phyloP scores from a whole-genome alignment of 2,797 vertebrate species.

The Lycodopsis pacificus region DNA sequence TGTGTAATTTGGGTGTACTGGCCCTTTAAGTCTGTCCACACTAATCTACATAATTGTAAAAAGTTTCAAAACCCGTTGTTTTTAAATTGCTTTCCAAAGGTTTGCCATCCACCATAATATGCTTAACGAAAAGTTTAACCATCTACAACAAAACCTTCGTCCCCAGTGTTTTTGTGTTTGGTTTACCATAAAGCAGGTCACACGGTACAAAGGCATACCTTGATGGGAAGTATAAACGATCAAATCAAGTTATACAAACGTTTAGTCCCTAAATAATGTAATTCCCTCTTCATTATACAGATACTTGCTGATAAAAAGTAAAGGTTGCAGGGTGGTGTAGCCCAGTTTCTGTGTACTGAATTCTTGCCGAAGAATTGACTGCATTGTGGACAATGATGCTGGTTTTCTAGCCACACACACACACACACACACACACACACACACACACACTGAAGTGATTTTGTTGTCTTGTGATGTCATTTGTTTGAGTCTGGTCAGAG shows the following conservation, averaged over 20 bases:
- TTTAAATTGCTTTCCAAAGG: neutral
- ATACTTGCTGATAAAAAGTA: no score
- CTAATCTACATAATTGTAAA: neutral
- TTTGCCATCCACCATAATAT: neutral
- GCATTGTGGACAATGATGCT: constrained; percentile 56
- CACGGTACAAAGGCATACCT: no score
- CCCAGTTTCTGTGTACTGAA: neutral
- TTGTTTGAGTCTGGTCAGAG: constrained; percentile 31
- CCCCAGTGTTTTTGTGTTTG: neutral
- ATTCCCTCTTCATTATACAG: neutral
- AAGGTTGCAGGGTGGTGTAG: no score
- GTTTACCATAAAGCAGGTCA: no score
- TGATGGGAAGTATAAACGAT: neutral
- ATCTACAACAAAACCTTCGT: neutral
- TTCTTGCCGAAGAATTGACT: constrained; percentile 19
- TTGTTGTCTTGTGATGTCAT: constrained; percentile 25
- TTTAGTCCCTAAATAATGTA: no score
- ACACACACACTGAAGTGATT: constrained; percentile 10
- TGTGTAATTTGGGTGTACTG: neutral
- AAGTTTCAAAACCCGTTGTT: neutral
- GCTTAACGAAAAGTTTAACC: neutral
- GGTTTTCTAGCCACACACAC: constrained; percentile 11
- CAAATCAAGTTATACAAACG: neutral
- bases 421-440: constrained; percentile 9
- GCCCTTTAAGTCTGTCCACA: neutral